phyloP scores from a whole-genome alignment of 2,113 vertebrate genomes.

The Micronycteris hirsuta region DNA sequence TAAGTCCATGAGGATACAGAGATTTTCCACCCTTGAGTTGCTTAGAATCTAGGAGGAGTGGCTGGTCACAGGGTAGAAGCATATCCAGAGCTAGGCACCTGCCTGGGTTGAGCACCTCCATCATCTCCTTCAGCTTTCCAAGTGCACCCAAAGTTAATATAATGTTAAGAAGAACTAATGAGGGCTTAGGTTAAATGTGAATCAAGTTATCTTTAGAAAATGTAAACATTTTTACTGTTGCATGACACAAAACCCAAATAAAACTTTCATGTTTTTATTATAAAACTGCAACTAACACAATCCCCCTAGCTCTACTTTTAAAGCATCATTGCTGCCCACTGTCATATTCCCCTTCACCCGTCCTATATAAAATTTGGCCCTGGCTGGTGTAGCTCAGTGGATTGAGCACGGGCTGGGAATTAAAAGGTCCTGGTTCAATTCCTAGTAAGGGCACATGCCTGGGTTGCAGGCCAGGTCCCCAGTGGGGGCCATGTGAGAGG shows the following conservation, averaged over 20 bases:
- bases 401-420: no score
- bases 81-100: background rate
- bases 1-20: background rate
- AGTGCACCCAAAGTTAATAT: background rate
- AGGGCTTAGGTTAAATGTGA: background rate
- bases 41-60: background rate
- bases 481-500: no score
- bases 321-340: background rate
- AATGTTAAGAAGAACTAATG: background rate
- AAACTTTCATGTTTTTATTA: background rate
- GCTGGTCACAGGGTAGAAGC: background rate
- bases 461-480: no score
- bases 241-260: background rate
- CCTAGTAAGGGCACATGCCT: no score
- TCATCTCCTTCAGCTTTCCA: background rate
- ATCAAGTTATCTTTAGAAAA: background rate
- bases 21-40: background rate
- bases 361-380: no score
- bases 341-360: background rate
- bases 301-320: background rate
- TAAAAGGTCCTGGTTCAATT: no score
- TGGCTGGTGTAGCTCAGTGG: no score
- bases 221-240: background rate
- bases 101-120: accelerated
- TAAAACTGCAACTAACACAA: background rate